Evolutionary conservation across 1,140 invertebrate genomes (phyloP).

Genomic region (Phortica variegata): DNA sequence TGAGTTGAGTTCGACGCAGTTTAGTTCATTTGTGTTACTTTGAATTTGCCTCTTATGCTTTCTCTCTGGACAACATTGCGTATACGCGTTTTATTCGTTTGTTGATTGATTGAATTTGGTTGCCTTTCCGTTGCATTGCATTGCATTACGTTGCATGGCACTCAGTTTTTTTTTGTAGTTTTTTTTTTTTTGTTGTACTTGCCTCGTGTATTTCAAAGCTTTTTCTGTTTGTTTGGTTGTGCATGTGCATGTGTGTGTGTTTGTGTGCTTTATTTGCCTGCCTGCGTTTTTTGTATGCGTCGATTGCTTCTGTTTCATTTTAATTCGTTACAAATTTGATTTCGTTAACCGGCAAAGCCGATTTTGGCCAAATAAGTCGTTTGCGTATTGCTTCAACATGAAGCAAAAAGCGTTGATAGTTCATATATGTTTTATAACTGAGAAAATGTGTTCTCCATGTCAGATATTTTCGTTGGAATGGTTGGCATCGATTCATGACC

Average conservation of each 20-base stretch:
- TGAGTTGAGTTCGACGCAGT: too few relatives aligned
- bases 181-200: constrained; percentile 17
- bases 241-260: too few relatives aligned
- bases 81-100: constrained; percentile 50
- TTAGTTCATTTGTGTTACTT: constrained; percentile 1
- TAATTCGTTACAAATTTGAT: constrained; percentile 27
- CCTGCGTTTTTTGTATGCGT: neutral
- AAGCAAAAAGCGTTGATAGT: too few relatives aligned
- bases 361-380: constrained; percentile 12
- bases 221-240: too few relatives aligned
- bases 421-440: too few relatives aligned
- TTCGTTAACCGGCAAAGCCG: constrained; percentile 27
- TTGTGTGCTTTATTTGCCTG: too few relatives aligned
- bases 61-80: constrained; percentile 17
- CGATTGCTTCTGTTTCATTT: constrained; percentile 11
- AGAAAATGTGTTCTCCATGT: too few relatives aligned
- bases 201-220: too few relatives aligned
- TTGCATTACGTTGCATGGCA: constrained; percentile 18
- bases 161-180: constrained; percentile 12
- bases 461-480: too few relatives aligned
- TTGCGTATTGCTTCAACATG: too few relatives aligned
- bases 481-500: too few relatives aligned
- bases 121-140: constrained; percentile 33
- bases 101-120: constrained; percentile 48
- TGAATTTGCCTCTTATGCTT: neutral